Base-by-base conservation (phyloP, 2,888 invertebrate species). In the Plemyria rubiginata region DNA sequence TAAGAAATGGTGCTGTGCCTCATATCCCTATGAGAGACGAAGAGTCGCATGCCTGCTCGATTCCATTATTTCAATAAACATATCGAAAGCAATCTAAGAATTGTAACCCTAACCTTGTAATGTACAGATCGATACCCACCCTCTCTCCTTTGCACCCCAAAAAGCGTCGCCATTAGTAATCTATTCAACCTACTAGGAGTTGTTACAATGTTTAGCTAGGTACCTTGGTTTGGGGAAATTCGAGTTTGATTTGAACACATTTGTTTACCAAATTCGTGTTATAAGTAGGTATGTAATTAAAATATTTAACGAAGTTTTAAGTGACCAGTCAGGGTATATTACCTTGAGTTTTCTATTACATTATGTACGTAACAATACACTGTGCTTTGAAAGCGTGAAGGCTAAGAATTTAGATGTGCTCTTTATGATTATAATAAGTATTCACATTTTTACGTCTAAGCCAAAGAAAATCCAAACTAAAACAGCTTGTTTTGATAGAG, bases 61-160 rank as follows among this genome's bases (percentile, higher is more conserved):
- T 29, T 15, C 38, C 38, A 50, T 12, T 2, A 15, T 41, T 59
- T 59, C 53, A 59, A 59, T 60, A 54, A 32, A 67, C 49, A 52
- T 59, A 60, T 67, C 60, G 46, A 55, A 60, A 66, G 53, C 64
- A 66, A 67, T 69, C 57, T 46, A 66, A 41, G 52, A 57, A 62
- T 61, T 55, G 75, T 79, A 80, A 78, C 79, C 79, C 80, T 80
- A 80, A 80, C 79, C 80, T 80, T 80, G 79, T 72, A 53, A 65
- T 41, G 62, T 56, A 66, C 64, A 72, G 76, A 80, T 80, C 80
- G 73, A 80, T 80, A 80, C 66, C 53, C 73, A 75, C 79, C 79
- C 79, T 75, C 79, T 75, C 71, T 59, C 36, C 46, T 45, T 54
- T 60, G 60, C 63, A 70, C 76, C 80, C 78, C 74, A 57, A 70